Base-by-base conservation (phyloP, 2,113 vertebrate species). In the Hippocampus comes region DNA sequence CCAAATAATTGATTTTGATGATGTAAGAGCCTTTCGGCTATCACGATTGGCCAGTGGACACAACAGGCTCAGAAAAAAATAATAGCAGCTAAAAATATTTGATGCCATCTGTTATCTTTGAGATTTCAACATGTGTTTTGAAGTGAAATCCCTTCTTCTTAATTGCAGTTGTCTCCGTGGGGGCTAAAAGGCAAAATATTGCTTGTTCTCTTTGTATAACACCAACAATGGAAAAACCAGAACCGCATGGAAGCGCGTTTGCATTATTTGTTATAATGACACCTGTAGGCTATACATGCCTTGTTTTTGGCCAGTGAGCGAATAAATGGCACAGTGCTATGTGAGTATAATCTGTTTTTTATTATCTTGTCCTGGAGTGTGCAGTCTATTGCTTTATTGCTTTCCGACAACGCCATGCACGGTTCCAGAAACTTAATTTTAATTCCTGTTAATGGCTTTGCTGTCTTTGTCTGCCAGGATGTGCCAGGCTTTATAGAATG, bases 1-100 rank as follows among this genome's bases (percentile, higher is more conserved):
- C 75, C 76, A 75, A 84, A 70, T 6, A 86, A 83, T 75, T 82
- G 83, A 80, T 77, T 83, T 53, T 55, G 65, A 80, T 79, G 76
- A 82, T 84, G 84, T 87, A 68, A 86, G 86, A 82, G 72, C 67
- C 87, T 78, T 89, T 86, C 89, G 84, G 69, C 1, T 86, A 85
- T 84, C 68, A 68, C 42, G 68, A 61, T 53, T 77, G 70, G 83
- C 85, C 74, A 78, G 68, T 80, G 55, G 63, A 67, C 76, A 64
- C 65, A 72, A 72, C 63, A 69, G 25, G 77, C 72, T 79, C 76
- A 86, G 71, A 74, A 90, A 81, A 38, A 87, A 85, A 86, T 88
- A 78, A 88, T 79, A 70, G 82, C 78, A 82, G 74, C 76, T 74
- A 76, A 88, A 81, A 86, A 82, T 60, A 60, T 79, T 86, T 84